A percentile compares a stretch with the other conserved stretches of the same genome.
These are phyloP conservation scores for Archips crataeganus DNA, from an alignment of 2,888 invertebrate genomes.

Conservation along the genomic window DNA sequence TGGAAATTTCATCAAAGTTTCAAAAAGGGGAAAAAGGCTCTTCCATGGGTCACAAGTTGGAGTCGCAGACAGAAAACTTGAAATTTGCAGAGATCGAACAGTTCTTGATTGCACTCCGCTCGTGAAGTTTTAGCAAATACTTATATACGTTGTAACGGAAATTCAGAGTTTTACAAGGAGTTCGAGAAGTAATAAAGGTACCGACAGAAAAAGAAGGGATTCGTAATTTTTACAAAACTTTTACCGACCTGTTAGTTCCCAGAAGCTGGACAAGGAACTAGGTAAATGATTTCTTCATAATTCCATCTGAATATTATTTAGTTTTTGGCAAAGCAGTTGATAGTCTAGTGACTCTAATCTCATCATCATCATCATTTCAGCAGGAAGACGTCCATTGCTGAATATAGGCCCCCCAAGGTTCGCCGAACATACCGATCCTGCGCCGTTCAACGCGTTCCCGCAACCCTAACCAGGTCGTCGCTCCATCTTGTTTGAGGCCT, in stretches of 20 bases:
- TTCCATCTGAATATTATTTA: no score
- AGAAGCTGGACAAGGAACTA: no score
- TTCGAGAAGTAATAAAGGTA: background rate
- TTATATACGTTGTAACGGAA: slow-evolving; percentile 53
- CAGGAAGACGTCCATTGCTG: no score
- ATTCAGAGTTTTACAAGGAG: slow-evolving; percentile 46
- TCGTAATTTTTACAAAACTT: background rate
- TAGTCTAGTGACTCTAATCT: no score
- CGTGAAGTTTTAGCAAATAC: slow-evolving; percentile 69
- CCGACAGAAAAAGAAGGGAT: background rate
- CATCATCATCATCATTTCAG: no score
- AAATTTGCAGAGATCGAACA: slow-evolving; percentile 67
- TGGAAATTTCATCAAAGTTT: slow-evolving; percentile 74
- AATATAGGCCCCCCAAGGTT: no score
- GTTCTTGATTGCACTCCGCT: slow-evolving; percentile 75
- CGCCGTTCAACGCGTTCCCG: no score
- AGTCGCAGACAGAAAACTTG: slow-evolving; percentile 65
- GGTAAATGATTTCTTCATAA: no score
- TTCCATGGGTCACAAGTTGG: slow-evolving; percentile 67
- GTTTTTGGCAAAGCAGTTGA: no score
- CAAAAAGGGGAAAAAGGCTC: slow-evolving; percentile 64
- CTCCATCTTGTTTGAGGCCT: no score
- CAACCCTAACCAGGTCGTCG: no score
- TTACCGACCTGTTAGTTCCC: background rate
- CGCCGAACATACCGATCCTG: no score